phyloP scores from a whole-genome alignment of 2,113 vertebrate species.

The Microtus pennsylvanicus region DNA sequence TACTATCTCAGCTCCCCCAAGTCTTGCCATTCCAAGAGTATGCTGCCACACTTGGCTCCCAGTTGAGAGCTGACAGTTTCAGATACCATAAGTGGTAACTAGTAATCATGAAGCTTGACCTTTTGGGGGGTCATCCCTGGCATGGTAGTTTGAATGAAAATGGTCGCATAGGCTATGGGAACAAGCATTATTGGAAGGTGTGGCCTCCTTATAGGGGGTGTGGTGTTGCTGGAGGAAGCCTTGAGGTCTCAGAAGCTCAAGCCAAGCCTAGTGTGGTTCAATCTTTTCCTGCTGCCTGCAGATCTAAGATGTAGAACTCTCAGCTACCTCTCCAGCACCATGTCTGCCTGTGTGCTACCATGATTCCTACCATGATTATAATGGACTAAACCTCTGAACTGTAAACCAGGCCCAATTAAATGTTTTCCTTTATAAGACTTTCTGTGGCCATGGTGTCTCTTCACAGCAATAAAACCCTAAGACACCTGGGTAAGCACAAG shows the following conservation, averaged over 20 bases:
- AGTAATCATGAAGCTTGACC: neutral
- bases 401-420: neutral
- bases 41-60: too few species aligned
- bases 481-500: neutral
- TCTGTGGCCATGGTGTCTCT: neutral
- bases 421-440: neutral
- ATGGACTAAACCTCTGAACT: neutral
- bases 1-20: neutral
- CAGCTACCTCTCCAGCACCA: neutral
- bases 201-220: neutral
- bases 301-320: neutral
- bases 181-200: neutral
- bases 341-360: neutral
- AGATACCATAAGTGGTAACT: neutral
- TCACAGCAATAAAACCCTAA: neutral
- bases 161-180: neutral
- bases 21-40: neutral
- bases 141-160: neutral
- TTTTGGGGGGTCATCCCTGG: neutral
- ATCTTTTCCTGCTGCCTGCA: neutral
- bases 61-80: neutral
- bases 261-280: neutral
- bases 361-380: neutral
- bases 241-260: neutral
- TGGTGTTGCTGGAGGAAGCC: neutral